phyloP scores from a whole-genome alignment of 1,140 invertebrate species.

The Drosophila pseudoananassae region DNA sequence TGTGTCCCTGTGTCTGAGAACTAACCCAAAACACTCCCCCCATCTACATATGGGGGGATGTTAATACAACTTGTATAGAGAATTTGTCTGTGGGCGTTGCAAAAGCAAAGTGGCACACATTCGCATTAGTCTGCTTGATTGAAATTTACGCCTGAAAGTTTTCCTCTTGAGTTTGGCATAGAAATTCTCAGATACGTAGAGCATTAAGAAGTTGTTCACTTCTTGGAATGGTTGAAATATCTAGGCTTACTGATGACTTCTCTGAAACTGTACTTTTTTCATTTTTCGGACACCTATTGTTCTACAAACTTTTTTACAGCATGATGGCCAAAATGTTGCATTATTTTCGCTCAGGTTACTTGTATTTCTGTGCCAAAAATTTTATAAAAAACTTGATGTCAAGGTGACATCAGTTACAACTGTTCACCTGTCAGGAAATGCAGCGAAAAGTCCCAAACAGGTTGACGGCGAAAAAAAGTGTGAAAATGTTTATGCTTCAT shows the following conservation, averaged over 20 bases:
- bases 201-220: slow-evolving; percentile 26
- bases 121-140: slow-evolving; percentile 60
- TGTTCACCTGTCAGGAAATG: slow-evolving; percentile 38
- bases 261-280: not conserved
- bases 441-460: slow-evolving; percentile 1
- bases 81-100: slow-evolving; percentile 53
- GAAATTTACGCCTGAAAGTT: slow-evolving; percentile 71
- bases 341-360: not conserved
- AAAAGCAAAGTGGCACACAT: slow-evolving; percentile 24
- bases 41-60: slow-evolving; percentile 16
- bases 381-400: slow-evolving; percentile 62
- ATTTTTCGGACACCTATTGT: not conserved
- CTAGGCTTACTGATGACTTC: not conserved
- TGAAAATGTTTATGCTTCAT: slow-evolving; percentile 27
- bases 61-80: slow-evolving; percentile 5
- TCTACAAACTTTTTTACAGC: no score
- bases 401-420: slow-evolving; percentile 57
- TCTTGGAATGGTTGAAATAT: not conserved
- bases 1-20: slow-evolving; percentile 29
- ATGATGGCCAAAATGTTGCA: not conserved
- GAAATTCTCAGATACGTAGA: slow-evolving; percentile 15
- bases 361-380: slow-evolving; percentile 12
- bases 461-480: slow-evolving; percentile 25
- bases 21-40: slow-evolving; percentile 25
- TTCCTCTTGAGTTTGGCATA: slow-evolving; percentile 28